A percentile compares a stretch with the other conserved stretches of the same genome.
Conservation (phyloP, 35 echinoderm and acorn worm species). For the Stichopus chloronotus region DNA sequence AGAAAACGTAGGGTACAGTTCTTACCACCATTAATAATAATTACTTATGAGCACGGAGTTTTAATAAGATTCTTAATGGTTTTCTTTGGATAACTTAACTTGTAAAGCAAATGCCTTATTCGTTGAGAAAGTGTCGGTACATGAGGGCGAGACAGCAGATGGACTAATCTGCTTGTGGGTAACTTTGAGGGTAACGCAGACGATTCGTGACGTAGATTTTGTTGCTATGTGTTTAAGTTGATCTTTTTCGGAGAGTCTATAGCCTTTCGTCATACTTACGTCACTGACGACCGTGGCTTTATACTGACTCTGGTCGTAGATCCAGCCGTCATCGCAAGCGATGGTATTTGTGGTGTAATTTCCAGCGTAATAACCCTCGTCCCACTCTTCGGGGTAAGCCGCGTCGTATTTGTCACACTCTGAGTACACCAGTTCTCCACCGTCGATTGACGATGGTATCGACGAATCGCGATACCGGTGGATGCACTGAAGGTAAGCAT, state of each 20-base stretch:
- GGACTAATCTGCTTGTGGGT: too few species aligned
- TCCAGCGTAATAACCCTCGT: background rate
- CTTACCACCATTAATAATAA: too few species aligned
- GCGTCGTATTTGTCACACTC: conserved; percentile 22
- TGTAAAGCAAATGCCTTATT: too few species aligned
- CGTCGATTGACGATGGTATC: background rate
- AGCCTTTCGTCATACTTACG: conserved; percentile 11
- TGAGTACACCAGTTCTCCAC: background rate
- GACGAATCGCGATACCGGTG: conserved; percentile 34
- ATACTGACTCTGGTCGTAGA: conserved; percentile 61
- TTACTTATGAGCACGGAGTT: too few species aligned
- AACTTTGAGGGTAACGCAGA: too few species aligned
- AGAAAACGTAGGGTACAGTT: too few species aligned
- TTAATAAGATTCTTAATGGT: too few species aligned
- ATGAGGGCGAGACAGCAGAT: too few species aligned
- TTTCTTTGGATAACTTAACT: too few species aligned
- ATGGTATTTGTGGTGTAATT: conserved; percentile 35
- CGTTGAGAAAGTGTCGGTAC: too few species aligned
- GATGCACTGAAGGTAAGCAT: conserved; percentile 23
- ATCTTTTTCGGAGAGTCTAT: background rate
- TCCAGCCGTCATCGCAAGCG: conserved; percentile 61
- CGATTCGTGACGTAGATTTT: too few species aligned
- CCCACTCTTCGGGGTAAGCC: background rate
- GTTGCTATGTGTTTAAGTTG: background rate
- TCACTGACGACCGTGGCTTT: conserved; percentile 31